Evolutionary conservation across 2,797 vertebrate species (phyloP).

Genomic region (Phylloscopus collybita): DNA sequence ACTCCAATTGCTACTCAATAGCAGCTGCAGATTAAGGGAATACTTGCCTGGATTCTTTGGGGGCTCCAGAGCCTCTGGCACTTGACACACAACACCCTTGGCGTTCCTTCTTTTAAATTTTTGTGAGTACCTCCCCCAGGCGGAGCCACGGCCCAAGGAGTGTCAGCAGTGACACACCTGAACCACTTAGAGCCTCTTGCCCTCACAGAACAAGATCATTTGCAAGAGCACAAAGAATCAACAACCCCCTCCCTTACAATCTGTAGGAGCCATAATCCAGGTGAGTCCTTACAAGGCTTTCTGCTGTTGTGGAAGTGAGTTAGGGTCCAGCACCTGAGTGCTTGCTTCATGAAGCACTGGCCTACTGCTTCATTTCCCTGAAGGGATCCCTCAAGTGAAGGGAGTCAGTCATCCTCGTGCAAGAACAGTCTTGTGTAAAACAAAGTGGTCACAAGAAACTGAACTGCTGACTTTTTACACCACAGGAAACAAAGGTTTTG

Average conservation of each 20-base stretch:
- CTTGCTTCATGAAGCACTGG: not conserved
- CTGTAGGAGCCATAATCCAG: not conserved
- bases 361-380: not conserved
- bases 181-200: not conserved
- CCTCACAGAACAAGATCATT: not conserved
- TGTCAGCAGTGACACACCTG: not conserved
- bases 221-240: not conserved
- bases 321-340: not conserved
- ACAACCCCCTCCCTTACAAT: not conserved
- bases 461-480: not conserved
- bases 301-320: not conserved
- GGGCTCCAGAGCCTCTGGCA: not conserved
- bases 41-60: not conserved
- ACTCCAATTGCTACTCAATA: accelerated
- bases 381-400: not conserved
- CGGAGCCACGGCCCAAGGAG: not conserved
- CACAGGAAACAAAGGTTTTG: not conserved
- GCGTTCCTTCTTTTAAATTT: accelerated
- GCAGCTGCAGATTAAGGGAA: not conserved
- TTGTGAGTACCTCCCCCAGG: not conserved
- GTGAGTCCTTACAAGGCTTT: not conserved
- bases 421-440: not conserved
- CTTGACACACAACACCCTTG: not conserved
- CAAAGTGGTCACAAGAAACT: not conserved
- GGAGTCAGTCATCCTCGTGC: not conserved